phyloP scores from a whole-genome alignment of 2,888 invertebrate genomes.

The Pterostichus madidus region DNA sequence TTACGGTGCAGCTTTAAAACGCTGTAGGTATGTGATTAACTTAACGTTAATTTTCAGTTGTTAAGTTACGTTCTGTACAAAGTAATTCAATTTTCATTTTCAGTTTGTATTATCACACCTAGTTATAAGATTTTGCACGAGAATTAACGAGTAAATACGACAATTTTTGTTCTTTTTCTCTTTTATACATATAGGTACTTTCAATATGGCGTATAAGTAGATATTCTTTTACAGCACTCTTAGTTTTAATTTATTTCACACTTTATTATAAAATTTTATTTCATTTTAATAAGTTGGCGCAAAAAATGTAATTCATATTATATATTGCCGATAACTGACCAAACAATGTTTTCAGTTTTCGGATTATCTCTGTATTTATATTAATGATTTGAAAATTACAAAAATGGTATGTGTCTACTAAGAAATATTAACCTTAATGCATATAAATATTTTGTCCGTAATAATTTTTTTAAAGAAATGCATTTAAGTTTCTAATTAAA shows the following conservation, averaged over 20 bases:
- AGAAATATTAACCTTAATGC: too few relatives aligned
- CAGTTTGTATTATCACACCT: conserved; percentile 52
- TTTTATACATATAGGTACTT: too few relatives aligned
- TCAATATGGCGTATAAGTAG: too few relatives aligned
- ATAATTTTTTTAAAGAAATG: too few relatives aligned
- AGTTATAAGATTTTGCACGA: conserved; percentile 29
- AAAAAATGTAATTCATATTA: not conserved
- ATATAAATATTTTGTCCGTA: too few relatives aligned
- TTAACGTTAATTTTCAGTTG: conserved; percentile 47
- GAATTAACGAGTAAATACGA: conserved; percentile 24
- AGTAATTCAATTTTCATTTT: conserved; percentile 55
- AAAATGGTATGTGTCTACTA: too few relatives aligned
- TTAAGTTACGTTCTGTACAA: conserved; percentile 46
- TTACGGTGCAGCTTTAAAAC: conserved; percentile 52
- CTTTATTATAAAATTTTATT: too few relatives aligned
- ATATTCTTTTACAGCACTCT: conserved; percentile 8
- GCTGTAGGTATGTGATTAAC: conserved; percentile 53
- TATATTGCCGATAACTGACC: conserved; percentile 16
- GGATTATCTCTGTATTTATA: not conserved
- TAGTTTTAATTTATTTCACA: conserved; percentile 15
- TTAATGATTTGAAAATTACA: too few relatives aligned
- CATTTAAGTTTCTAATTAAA: not conserved
- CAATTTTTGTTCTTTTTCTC: conserved; percentile 8
- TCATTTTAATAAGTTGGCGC: too few relatives aligned
- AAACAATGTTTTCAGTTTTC: conserved; percentile 35